Conservation (phyloP, 64 coral and sea anemone species). For the Porites lutea region DNA sequence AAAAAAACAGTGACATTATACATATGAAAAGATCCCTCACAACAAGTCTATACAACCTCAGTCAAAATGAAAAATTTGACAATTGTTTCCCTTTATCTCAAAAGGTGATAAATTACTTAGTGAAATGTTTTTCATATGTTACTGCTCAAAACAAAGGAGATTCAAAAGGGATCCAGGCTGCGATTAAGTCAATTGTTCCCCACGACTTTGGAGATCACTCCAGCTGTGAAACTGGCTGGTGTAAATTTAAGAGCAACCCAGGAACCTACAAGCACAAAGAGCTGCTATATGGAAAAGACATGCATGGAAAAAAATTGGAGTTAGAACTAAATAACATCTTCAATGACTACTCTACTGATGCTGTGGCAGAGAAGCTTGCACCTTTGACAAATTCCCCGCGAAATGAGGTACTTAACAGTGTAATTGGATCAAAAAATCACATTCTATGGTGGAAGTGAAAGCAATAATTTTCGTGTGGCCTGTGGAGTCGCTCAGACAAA, state of each 20-base stretch:
- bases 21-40: slow-evolving; percentile 52
- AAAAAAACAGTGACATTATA: neutral
- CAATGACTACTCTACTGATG: slow-evolving; percentile 20
- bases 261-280: slow-evolving; percentile 24
- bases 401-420: slow-evolving; percentile 58
- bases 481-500: slow-evolving; percentile 45
- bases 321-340: neutral
- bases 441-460: slow-evolving; percentile 44
- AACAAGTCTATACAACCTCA: slow-evolving; percentile 48
- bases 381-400: slow-evolving; percentile 29
- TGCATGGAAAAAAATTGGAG: slow-evolving; percentile 29
- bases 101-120: slow-evolving; percentile 50
- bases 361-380: slow-evolving; percentile 36
- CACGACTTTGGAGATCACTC: slow-evolving; percentile 63
- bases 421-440: slow-evolving; percentile 58
- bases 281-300: slow-evolving; percentile 54
- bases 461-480: slow-evolving; percentile 63
- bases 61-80: slow-evolving; percentile 8
- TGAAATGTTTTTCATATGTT: slow-evolving; percentile 50
- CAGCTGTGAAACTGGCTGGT: slow-evolving; percentile 50
- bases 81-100: slow-evolving; percentile 28
- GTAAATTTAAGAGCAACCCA: slow-evolving; percentile 12
- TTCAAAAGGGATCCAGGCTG: neutral
- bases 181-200: slow-evolving; percentile 31
- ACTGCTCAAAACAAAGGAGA: slow-evolving; percentile 68